phyloP scores from a whole-genome alignment of 2,888 invertebrate species.

The Disparrhopalites patrizii region DNA sequence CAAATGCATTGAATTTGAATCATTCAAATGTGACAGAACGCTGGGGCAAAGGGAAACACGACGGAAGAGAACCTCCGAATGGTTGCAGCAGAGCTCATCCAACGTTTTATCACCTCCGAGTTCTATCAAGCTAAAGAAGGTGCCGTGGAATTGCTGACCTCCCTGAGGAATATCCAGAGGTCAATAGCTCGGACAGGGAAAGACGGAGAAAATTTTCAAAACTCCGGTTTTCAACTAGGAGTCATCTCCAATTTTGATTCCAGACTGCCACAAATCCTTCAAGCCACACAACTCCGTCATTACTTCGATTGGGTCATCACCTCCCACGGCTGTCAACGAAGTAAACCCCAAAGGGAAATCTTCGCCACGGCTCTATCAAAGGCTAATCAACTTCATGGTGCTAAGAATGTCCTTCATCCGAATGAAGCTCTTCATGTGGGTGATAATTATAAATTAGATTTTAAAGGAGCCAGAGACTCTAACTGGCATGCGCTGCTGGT shows the following conservation, averaged over 20 bases:
- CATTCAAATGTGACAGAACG: too few species aligned
- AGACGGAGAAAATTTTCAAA: background rate
- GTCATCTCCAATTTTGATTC: conserved; percentile 88
- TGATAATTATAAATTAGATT: conserved; percentile 68
- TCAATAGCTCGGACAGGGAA: background rate
- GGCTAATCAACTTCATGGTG: background rate
- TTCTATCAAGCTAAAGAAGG: conserved; percentile 72
- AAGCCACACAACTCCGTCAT: conserved; percentile 62
- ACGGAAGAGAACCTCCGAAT: conserved; percentile 12
- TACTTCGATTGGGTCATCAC: conserved; percentile 76
- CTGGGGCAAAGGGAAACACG: background rate
- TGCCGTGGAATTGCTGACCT: conserved; percentile 62
- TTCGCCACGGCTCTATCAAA: background rate
- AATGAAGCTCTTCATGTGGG: conserved; percentile 76
- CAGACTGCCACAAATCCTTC: conserved; percentile 61
- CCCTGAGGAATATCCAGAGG: conserved; percentile 2
- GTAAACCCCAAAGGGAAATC: conserved; percentile 25
- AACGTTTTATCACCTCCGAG: conserved; percentile 64
- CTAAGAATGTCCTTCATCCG: conserved; percentile 48
- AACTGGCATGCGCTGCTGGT: conserved; percentile 69
- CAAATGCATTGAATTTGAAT: background rate
- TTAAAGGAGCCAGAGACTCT: conserved; percentile 64
- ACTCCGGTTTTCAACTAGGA: conserved; percentile 57
- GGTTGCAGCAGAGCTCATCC: conserved; percentile 50
- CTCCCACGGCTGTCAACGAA: conserved; percentile 58